phyloP scores from a whole-genome alignment of 53 echinoderm and acorn worm species.

The Antedon mediterranea region DNA sequence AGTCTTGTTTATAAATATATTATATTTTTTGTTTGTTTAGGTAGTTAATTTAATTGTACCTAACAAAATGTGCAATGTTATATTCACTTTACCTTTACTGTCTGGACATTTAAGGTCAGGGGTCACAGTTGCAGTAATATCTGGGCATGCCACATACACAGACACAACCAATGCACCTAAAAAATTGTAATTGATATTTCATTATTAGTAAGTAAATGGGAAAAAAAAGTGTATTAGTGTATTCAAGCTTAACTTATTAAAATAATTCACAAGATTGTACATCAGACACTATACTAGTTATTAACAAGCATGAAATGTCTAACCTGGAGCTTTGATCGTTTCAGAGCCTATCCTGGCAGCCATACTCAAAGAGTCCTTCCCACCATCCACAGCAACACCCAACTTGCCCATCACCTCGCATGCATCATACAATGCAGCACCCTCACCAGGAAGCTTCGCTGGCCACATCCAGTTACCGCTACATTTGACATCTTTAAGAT shows the following conservation, averaged over 20 bases:
- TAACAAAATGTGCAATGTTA: not conserved
- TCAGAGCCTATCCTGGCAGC: slow-evolving; percentile 74
- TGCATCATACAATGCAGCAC: slow-evolving; percentile 77
- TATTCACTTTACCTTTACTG: slow-evolving; percentile 43
- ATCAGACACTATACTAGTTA: no score
- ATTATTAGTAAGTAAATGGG: no score
- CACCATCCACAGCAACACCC: slow-evolving; percentile 83
- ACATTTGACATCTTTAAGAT: slow-evolving; percentile 86
- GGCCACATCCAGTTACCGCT: slow-evolving; percentile 99
- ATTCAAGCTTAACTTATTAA: no score
- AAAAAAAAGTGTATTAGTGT: no score
- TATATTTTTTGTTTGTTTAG: no score
- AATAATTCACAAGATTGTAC: no score
- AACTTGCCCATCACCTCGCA: slow-evolving; percentile 77
- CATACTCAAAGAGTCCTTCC: slow-evolving; percentile 94
- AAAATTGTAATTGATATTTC: no score
- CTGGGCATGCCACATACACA: slow-evolving; percentile 74
- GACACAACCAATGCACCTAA: slow-evolving; percentile 83
- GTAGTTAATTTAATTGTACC: not conserved
- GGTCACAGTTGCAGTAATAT: slow-evolving; percentile 79
- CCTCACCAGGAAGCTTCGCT: slow-evolving; percentile 90
- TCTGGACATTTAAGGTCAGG: slow-evolving; percentile 86
- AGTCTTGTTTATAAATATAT: no score
- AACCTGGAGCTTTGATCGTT: slow-evolving; percentile 93
- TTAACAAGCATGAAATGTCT: no score